A percentile compares a stretch with the other conserved stretches of the same genome.
Evolutionary conservation across 2,797 vertebrate genomes (phyloP).

Genomic region (Phyllotis vaccarum): DNA sequence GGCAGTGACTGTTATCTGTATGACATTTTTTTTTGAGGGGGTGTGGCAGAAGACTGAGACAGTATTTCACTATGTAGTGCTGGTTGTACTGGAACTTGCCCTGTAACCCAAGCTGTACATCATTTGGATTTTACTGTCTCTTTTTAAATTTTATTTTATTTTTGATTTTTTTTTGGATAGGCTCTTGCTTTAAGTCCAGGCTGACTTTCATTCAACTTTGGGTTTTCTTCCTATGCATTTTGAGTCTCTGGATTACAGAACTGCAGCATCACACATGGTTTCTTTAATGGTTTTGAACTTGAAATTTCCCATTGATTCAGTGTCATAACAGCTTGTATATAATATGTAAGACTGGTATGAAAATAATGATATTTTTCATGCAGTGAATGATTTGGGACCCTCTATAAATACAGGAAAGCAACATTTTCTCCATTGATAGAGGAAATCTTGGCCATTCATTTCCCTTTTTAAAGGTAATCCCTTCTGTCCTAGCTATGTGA

Average conservation of each 20-base stretch:
- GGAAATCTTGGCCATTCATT: background rate
- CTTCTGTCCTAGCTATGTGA: background rate
- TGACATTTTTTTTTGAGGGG: background rate
- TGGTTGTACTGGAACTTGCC: background rate
- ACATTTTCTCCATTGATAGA: background rate
- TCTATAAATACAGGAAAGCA: background rate
- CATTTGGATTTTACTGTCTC: background rate
- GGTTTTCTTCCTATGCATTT: background rate
- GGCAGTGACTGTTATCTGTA: background rate
- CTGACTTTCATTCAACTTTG: background rate
- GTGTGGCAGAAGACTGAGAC: background rate
- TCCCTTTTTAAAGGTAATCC: background rate
- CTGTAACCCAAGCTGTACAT: background rate
- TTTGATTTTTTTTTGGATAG: background rate
- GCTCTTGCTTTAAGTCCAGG: background rate
- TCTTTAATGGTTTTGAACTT: constrained; percentile 31
- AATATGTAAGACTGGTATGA: background rate
- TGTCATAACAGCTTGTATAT: background rate
- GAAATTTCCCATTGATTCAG: background rate
- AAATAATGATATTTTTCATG: background rate
- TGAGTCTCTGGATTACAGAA: background rate
- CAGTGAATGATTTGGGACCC: background rate
- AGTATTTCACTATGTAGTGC: background rate
- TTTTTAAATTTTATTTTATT: background rate
- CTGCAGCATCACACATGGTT: background rate